Evolutionary conservation across 2,113 vertebrate genomes (phyloP).

Genomic region (Dolichallabes microphthalmus): DNA sequence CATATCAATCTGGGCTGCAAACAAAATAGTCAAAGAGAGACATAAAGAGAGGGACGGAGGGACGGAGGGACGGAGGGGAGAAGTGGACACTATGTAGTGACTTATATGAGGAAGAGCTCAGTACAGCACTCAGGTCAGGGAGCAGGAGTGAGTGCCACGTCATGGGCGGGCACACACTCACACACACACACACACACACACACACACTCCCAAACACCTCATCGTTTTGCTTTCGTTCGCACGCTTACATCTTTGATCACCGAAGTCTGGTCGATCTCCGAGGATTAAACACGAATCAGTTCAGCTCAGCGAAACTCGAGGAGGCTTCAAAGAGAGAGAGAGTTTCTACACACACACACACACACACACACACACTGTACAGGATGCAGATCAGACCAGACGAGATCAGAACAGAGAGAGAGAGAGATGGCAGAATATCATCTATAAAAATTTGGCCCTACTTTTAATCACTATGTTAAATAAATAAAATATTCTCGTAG

Average conservation of each 20-base stretch:
- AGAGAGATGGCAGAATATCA: too few species aligned
- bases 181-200: not conserved
- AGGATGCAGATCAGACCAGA: too few species aligned
- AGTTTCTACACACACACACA: too few species aligned
- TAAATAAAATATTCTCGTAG: too few species aligned
- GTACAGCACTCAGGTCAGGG: not conserved
- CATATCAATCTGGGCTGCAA: slow-evolving; percentile 39
- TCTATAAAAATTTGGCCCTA: too few species aligned
- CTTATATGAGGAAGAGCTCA: not conserved
- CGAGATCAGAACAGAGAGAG: too few species aligned
- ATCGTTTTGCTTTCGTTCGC: not conserved
- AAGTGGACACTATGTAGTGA: not conserved
- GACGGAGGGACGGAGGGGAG: not conserved
- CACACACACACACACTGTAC: too few species aligned
- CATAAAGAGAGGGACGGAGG: not conserved
- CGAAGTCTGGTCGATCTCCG: not conserved
- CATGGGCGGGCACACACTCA: not conserved
- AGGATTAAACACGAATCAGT: slow-evolving; percentile 24
- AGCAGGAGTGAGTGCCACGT: slow-evolving; percentile 3
- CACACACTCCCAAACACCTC: not conserved
- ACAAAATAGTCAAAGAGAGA: slow-evolving; percentile 1
- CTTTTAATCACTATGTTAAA: too few species aligned
- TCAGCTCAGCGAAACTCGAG: slow-evolving; percentile 2
- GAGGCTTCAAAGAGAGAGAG: slow-evolving; percentile 20
- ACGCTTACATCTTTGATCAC: slow-evolving; percentile 17